Evolutionary conservation across 2,888 invertebrate genomes (phyloP), one percentile per base, ranked within the genome.

Genomic region (Protonemura montana): DNA sequence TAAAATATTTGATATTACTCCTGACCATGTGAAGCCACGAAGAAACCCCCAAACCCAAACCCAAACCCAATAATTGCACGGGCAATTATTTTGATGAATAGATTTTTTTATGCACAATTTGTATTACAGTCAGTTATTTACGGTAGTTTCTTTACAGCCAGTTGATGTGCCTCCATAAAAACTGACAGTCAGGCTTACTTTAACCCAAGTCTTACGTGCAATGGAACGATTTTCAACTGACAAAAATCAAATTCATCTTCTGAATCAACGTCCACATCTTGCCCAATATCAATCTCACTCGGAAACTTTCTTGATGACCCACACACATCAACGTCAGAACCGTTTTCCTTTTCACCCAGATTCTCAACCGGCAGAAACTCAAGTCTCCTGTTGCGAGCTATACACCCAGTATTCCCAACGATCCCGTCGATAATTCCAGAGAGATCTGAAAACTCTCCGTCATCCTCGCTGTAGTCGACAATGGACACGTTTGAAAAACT

Each of bases 361-460:
- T 21, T 59, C 59, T 21, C 13, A 10, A 13, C 21, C 59, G 59
- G 21, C 13, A 41, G 41, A 41, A 5, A 13, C 41, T 13, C 41
- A 41, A 41, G n/a, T n/a, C 41, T 41, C 16, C 59, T 10, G 13
- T 21, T 21, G 59, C 13, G 1, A 59, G 16, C 10, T 35, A 6
- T 10, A n/a, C n/a, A n/a, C n/a, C n/a, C 82, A n/a, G 30, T 6
- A 13, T 42, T 21, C 21, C 42, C 42, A 27, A 76, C 84, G 29
- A 84, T 84, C 2, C 76, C 59, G 76, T 84, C 76, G n/a, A 84
- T 84, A 16, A 84, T 59, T 10, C 28, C 84, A 7, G 84, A 84
- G 27, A 84, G 21, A 26, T 84, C 84, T 3, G 84, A 76, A 76
- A 84, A 59, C 10, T 84, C 84, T 10, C 27, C 84, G 76, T 84